A percentile compares a stretch with the other conserved stretches of the same genome.
These are phyloP conservation scores for Drosophila biarmipes DNA, from an alignment of 1,140 invertebrate genomes.

Conservation along the genomic window DNA sequence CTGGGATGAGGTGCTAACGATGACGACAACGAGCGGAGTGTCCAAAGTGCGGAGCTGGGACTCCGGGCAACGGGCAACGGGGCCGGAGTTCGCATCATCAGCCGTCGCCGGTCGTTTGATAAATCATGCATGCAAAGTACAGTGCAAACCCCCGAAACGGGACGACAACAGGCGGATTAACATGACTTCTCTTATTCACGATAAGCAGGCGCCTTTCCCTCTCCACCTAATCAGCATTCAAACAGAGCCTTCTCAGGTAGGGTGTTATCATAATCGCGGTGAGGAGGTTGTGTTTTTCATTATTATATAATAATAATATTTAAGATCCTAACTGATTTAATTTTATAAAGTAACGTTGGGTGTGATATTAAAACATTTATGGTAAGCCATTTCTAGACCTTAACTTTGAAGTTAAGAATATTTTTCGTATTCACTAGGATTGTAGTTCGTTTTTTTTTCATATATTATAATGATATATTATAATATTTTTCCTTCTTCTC, in stretches of 20 bases:
- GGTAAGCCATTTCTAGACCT: no score
- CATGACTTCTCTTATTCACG: slow-evolving; percentile 4
- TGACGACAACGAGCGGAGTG: slow-evolving; percentile 26
- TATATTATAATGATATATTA: no score
- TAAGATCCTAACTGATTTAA: no score
- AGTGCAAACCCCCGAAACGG: slow-evolving; percentile 13
- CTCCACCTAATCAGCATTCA: slow-evolving; percentile 55
- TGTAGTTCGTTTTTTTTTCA: no score
- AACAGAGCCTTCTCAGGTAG: slow-evolving; percentile 24
- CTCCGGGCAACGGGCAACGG: neutral
- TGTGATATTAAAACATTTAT: no score
- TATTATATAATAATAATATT: no score
- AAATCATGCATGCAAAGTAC: slow-evolving; percentile 39
- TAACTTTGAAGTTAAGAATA: no score
- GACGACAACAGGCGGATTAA: slow-evolving; percentile 11
- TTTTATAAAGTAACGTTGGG: no score
- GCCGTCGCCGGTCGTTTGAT: slow-evolving; percentile 31
- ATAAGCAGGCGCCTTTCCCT: slow-evolving; percentile 12
- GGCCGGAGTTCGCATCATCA: slow-evolving; percentile 13
- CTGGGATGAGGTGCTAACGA: slow-evolving; percentile 43
- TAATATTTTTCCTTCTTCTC: no score
- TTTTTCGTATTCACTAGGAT: no score
- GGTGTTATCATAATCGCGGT: neutral
- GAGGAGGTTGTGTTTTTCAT: neutral
- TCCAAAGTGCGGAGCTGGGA: neutral